These are phyloP conservation scores for Eublepharis macularius DNA, from an alignment of 2,113 vertebrate genomes.

Conservation along the genomic window DNA sequence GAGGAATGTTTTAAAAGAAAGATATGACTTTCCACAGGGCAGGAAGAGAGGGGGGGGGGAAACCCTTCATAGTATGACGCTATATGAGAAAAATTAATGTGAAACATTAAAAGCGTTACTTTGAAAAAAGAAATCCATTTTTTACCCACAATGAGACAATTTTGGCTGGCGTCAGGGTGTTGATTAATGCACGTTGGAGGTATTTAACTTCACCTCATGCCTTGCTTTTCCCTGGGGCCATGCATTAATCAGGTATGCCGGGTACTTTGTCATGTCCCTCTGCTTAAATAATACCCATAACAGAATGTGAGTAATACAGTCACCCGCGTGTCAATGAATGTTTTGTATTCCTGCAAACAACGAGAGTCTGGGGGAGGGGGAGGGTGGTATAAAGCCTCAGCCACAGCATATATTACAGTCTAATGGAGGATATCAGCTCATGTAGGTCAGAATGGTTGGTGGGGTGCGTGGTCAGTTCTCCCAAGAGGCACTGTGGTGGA, in stretches of 20 bases:
- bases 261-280: slow-evolving; percentile 70
- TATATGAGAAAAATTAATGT: slow-evolving; percentile 69
- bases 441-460: not conserved
- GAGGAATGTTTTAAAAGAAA: slow-evolving; percentile 38
- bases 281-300: slow-evolving; percentile 76
- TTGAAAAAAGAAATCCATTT: slow-evolving; percentile 66
- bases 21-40: slow-evolving; percentile 6
- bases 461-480: not conserved
- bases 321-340: slow-evolving; percentile 55
- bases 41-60: slow-evolving; percentile 21
- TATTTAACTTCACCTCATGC: slow-evolving; percentile 68
- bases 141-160: slow-evolving; percentile 63
- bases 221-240: slow-evolving; percentile 55
- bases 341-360: slow-evolving; percentile 51
- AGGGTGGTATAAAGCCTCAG: not conserved
- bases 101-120: slow-evolving; percentile 67
- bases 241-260: slow-evolving; percentile 72
- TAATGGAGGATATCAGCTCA: not conserved
- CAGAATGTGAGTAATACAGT: slow-evolving; percentile 69
- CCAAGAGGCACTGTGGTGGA: not conserved
- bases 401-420: too few species aligned
- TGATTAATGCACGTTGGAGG: slow-evolving; percentile 66
- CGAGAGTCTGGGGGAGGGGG: not conserved
- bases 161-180: slow-evolving; percentile 61
- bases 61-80: slow-evolving; percentile 50